Percentiles rank a stretch among this genome's conserved stretches.
phyloP scores from a whole-genome alignment of 2,888 invertebrate species.

The Mesopsocus fuscifrons region DNA sequence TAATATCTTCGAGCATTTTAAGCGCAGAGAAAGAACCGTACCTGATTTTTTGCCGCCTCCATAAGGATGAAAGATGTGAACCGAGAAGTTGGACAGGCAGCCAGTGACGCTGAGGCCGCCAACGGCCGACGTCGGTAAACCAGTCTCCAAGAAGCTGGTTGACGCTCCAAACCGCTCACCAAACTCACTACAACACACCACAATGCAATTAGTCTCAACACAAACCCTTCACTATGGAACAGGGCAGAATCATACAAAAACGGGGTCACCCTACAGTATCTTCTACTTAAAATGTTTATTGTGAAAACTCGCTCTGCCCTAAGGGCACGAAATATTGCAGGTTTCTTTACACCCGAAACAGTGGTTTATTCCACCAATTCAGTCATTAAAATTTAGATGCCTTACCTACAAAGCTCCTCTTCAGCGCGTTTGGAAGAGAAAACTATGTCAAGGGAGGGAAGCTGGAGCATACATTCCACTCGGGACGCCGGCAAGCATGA shows the following conservation, averaged over 20 bases:
- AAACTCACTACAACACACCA: constrained; percentile 36
- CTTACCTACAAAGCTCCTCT: constrained; percentile 35
- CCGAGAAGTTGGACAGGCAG: constrained; percentile 89
- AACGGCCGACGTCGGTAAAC: constrained; percentile 38
- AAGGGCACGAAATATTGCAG: too few relatives aligned
- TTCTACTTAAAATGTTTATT: too few relatives aligned
- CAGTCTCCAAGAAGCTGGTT: constrained; percentile 10
- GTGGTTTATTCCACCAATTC: constrained; percentile 20
- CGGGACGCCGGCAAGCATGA: constrained; percentile 88
- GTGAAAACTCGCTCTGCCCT: too few relatives aligned
- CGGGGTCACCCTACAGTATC: too few relatives aligned
- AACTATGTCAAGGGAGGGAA: constrained; percentile 93
- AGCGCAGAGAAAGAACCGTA: too few relatives aligned
- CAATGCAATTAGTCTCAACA: too few relatives aligned
- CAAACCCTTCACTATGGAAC: too few relatives aligned
- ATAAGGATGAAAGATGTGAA: constrained; percentile 97
- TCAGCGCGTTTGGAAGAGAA: constrained; percentile 84
- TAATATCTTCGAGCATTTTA: too few relatives aligned
- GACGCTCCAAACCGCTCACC: constrained; percentile 24
- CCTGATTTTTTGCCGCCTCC: constrained; percentile 75
- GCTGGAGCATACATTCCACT: constrained; percentile 86
- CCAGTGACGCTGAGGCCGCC: constrained; percentile 89
- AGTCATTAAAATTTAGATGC: constrained; percentile 33
- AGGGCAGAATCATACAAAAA: not conserved
- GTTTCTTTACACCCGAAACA: too few relatives aligned